Evolutionary conservation across 2,113 vertebrate genomes (phyloP), one percentile per base, ranked within the genome.

Genomic region (Gorsachius goisagi): DNA sequence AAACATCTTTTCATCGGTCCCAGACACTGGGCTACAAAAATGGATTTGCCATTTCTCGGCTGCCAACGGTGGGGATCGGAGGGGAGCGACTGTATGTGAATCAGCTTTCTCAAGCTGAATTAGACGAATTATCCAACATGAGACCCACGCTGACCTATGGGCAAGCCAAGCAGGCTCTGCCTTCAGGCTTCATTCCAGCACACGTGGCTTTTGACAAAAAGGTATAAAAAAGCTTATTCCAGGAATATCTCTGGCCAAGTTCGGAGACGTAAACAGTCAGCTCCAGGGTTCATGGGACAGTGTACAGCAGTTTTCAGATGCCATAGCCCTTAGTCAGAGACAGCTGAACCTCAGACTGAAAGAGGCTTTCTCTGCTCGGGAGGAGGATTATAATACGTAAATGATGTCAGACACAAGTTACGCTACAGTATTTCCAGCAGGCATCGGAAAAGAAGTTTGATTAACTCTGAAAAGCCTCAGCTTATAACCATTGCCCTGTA

Each of bases 141-240:
- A 95, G 81, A 67, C 85, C 98, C 13, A 39, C 91, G 2, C 68
- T 98, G 37, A 98, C 97, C 20, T 98, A 98, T 1, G 98, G 98
- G 20, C 90, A 95, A 47, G 67, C 89, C 64, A 98, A 95, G 75
- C 90, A 72, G 41, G 23, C 93, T 35, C 95, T 97, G 2, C 93
- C 91, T 33, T 45, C 97, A 16, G 77, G 87, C 17, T 99, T 99
- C 94, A 62, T 98, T 80, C 99, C 99, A 76, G 98, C 98, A 7
- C 97, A 99, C 10, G 99, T 99, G 90, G 97, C 98, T 86, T 98
- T 99, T 30, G 99, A 99, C 98, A 99, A 99, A 97, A 99, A 99
- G 99, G 99, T 99, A 98, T 44, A 94, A 92, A 97, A 85, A 66
- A 87, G 73, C 77, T 95, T 76, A 80, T 94, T 86, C 90, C 94